Evolutionary conservation across 2,888 invertebrate species (phyloP), one percentile per base, ranked within the genome.

Genomic region (Nymphalis polychloros): DNA sequence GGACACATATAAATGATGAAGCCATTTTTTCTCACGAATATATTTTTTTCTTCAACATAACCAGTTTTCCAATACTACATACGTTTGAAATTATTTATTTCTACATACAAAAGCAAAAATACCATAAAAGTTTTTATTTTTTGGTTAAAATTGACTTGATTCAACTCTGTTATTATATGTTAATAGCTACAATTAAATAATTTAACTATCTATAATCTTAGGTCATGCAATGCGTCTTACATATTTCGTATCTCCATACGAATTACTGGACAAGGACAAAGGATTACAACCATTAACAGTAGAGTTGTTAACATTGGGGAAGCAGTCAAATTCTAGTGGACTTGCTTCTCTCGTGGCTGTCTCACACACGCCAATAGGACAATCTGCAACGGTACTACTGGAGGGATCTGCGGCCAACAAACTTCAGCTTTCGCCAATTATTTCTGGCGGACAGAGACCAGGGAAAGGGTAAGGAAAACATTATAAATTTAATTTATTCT

Each of bases 181-280:
- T 41, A 8, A 49, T n/a, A 19, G 8, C 50, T 48, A 1, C 41
- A 41, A 41, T 48, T n/a, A 17, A 48, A n/a, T n/a, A n/a, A 49
- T n/a, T 52, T 20, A 27, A 10, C 8, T 16, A 10, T 13, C 13
- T 55, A 47, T 64, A 50, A 68, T 80, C 80, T 48, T 86, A 96
- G 96, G 97, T 69, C 97, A 98, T 83, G 97, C 98, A 0, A 97
- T 98, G 97, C 97, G 96, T 79, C 90, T 99, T 41, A 98, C 97
- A 0, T 99, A 98, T 86, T 98, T 98, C 85, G 96, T 98, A 6
- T 97, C 97, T 0, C 98, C 98, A 0, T 98, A 98, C 82, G 98
- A 98, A 84, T 93, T 98, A 61, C 92, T 98, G 77, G 97, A 97
- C 83, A 94, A 95, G 77, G 96, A 96, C 71, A 95, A 95, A 77